Base-by-base conservation (phyloP, 1,140 invertebrate genomes). In the Triops longicaudatus region DNA sequence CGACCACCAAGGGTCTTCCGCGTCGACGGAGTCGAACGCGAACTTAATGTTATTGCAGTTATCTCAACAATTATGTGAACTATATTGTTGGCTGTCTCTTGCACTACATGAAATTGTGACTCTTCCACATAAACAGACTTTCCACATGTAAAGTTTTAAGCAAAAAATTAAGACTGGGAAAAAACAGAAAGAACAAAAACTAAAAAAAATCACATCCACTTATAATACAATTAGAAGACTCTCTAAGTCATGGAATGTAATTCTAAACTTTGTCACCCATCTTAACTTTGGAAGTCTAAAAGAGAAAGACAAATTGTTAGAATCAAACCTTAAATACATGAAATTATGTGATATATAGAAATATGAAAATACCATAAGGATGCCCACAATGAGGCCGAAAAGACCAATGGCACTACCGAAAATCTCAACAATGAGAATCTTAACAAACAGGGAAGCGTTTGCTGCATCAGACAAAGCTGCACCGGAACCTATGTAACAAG, bases 371-470 rank as follows among this genome's bases (percentile, higher is more conserved):
- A 88, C 88, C 88, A 97, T 94, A 84, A 98, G 94, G 86, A 98
- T 97, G 79, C 95, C 94, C 77, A 98, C 95, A 85, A 98, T 98
- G n/a, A 98, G 88, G 78, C 97, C 97, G 86, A 99, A 99, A 0
- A 99, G 88, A 83, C 97, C 97, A 85, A 99, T 98, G 81, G 97
- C 97, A 83, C 93, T 96, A 26, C 95, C 97, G 85, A 99, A 99
- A 84, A 98, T 99, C 87, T 99, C 97, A 72, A 99, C 92, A 84
- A 99, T 98, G 10, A 99, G 88, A 84, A 99, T 97, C 85, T 98
- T 98, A 14, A 99, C 96, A 83, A 99, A 99, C 6, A 98, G 88
- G 1, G 91, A 89, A 14, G 94, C 89, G 85, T 98, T 97, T 17
- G 96, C 95, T 76, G 97, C 97, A 87, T 99, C 97, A 77, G 97